A percentile compares a stretch with the other conserved stretches of the same genome.
phyloP scores from a whole-genome alignment of 1,140 invertebrate species.

The Ruditapes philippinarum region DNA sequence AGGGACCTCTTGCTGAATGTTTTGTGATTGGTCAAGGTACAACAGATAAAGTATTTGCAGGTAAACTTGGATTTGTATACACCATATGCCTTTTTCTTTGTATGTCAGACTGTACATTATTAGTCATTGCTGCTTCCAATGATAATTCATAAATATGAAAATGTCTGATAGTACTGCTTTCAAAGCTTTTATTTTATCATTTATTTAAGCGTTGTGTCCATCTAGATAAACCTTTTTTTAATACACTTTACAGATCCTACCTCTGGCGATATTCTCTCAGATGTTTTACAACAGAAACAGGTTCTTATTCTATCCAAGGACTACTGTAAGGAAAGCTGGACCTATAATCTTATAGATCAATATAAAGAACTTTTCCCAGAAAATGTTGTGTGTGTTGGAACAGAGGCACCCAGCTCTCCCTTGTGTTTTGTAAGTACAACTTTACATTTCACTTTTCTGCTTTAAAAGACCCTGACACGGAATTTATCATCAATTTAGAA shows the following conservation, averaged over 20 bases:
- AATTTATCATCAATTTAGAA: no score
- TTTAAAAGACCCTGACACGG: no score
- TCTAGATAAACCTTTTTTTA: no score
- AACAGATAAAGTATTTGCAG: conserved; percentile 13
- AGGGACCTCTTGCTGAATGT: neutral
- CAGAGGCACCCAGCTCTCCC: neutral
- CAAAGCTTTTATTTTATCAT: no score
- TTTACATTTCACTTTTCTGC: no score
- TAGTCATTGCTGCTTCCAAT: no score
- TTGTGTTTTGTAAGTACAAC: conserved; percentile 23
- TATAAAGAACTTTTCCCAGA: neutral
- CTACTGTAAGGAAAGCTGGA: neutral
- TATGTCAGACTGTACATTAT: no score
- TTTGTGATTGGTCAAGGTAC: neutral
- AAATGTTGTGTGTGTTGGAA: neutral
- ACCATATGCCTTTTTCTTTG: no score
- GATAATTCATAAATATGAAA: no score
- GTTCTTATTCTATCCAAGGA: neutral
- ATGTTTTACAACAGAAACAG: neutral
- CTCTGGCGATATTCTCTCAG: neutral
- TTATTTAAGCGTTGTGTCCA: no score
- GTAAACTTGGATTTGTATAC: no score
- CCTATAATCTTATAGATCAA: neutral
- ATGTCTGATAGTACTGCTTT: no score
- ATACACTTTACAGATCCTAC: neutral